Base-by-base conservation (phyloP, 2,797 vertebrate genomes). In the Aplochiton taeniatus region DNA sequence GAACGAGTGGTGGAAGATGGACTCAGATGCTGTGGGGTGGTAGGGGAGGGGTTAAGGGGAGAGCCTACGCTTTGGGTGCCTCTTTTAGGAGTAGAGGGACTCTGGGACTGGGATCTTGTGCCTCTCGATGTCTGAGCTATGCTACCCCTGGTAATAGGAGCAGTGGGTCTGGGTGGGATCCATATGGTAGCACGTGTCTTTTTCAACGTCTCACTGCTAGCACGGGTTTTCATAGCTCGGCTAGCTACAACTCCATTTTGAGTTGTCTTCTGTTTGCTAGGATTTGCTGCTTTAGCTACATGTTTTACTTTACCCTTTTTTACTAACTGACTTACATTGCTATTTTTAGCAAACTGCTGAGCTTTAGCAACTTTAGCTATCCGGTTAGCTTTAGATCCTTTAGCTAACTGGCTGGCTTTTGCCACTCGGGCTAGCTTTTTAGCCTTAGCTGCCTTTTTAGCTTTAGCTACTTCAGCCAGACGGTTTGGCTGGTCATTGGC, bases 241-340 rank as follows among this genome's bases (percentile, higher is more conserved):
- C 48, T 53, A 55, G 50, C 54, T 59, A 62, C 53, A 13, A 9
- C 48, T 41, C 4, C 16, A 31, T 58, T 63, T 8, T 50, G 57
- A 10, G 11, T 63, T 8, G 68, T 47, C 54, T 73, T 55, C 11
- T 17, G 13, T 17, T 66, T 66, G 14, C 57, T 65, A 0, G 63
- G 63, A 56, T 78, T 83, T 51, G 58, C 12, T 17, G 46, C 19
- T 70, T 74, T 73, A 14, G 70, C 5, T 8, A 77, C 49, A 31
- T 3, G 31, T 31, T 31, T 31, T 31, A 31, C 31, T 31, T 31
- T 31, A 31, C 31, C 31, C 6, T 6, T 31, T 31, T 31, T 31
- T 31, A 31, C 31, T 31, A 31, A 31, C 6, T 31, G 2, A 31
- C 6, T 31, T 31, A 6, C 31, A 31, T 31, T 31, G 31, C 31